These are phyloP conservation scores for Alethe castanea DNA, from an alignment of 2,113 vertebrate species.

Conservation along the genomic window DNA sequence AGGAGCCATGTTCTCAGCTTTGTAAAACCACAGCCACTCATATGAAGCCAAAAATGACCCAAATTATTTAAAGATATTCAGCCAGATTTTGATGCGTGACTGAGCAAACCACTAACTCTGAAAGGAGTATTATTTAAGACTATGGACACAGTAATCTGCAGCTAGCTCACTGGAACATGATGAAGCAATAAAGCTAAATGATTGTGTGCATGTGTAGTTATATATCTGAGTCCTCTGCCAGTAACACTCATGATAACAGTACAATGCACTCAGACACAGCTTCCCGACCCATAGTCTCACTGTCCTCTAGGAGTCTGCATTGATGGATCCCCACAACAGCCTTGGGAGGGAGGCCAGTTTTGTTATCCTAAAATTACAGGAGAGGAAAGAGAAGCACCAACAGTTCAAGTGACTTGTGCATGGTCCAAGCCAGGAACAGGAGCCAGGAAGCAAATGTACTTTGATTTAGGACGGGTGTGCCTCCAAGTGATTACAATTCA, in stretches of 20 bases:
- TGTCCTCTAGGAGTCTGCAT: not conserved
- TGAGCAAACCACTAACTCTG: not conserved
- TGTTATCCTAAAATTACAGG: not conserved
- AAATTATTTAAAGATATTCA: not conserved
- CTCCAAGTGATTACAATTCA: not conserved
- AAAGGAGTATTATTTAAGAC: not conserved
- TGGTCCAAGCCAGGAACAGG: constrained; percentile 26
- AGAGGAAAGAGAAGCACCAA: not conserved
- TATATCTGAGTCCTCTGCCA: not conserved
- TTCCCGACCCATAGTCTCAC: not conserved
- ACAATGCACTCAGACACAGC: not conserved
- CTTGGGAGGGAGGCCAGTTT: not conserved
- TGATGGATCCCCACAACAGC: not conserved
- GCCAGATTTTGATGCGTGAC: not conserved
- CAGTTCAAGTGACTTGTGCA: not conserved
- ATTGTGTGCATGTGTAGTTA: not conserved
- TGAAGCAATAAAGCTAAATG: not conserved
- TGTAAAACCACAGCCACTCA: not conserved
- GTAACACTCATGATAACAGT: not conserved
- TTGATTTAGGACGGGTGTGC: constrained; percentile 40
- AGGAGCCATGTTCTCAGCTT: not conserved
- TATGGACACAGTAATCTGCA: not conserved
- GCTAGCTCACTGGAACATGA: not conserved
- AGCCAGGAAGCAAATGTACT: constrained; percentile 43
- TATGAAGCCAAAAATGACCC: not conserved